Evolutionary conservation across 1,140 invertebrate species (phyloP).

Genomic region (Drosophila sp.): DNA sequence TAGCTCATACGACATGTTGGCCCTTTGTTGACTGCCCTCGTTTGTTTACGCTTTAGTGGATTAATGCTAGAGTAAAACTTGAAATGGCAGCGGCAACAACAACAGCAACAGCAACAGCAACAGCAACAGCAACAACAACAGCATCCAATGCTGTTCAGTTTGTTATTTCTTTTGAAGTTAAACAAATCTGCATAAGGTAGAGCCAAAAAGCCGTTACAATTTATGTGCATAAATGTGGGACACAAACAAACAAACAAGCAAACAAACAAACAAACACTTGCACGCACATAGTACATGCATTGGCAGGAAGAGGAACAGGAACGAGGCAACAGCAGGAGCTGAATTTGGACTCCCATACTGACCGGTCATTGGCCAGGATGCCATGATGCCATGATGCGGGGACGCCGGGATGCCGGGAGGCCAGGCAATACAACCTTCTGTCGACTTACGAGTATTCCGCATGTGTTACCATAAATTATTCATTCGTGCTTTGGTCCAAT

Average conservation of each 20-base stretch:
- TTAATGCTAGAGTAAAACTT: slow-evolving; percentile 61
- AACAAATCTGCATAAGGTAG: slow-evolving; percentile 80
- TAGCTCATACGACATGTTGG: slow-evolving; percentile 78
- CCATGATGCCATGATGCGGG: too few relatives aligned
- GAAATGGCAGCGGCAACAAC: slow-evolving; percentile 21
- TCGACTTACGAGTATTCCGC: slow-evolving; percentile 54
- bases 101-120: too few relatives aligned
- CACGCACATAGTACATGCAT: slow-evolving; percentile 4
- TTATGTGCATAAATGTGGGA: slow-evolving; percentile 66
- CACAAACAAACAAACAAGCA: slow-evolving; percentile 21
- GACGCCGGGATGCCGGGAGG: too few relatives aligned
- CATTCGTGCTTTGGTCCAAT: slow-evolving; percentile 47
- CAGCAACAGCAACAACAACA: slow-evolving; percentile 28
- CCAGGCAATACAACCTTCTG: slow-evolving; percentile 27
- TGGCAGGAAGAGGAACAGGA: background rate
- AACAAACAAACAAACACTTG: slow-evolving; percentile 11
- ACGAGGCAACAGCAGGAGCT: slow-evolving; percentile 4
- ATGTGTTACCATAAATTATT: slow-evolving; percentile 67
- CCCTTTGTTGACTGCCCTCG: slow-evolving; percentile 74
- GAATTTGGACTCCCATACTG: background rate
- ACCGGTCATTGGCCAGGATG: slow-evolving; percentile 34
- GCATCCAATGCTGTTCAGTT: slow-evolving; percentile 57
- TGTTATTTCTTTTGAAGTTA: slow-evolving; percentile 78
- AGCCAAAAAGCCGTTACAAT: slow-evolving; percentile 70
- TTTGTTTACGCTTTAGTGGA: slow-evolving; percentile 82